Evolutionary conservation across 2,113 vertebrate species (phyloP), one percentile per base, ranked within the genome.

Genomic region (Trematocara zebra): DNA sequence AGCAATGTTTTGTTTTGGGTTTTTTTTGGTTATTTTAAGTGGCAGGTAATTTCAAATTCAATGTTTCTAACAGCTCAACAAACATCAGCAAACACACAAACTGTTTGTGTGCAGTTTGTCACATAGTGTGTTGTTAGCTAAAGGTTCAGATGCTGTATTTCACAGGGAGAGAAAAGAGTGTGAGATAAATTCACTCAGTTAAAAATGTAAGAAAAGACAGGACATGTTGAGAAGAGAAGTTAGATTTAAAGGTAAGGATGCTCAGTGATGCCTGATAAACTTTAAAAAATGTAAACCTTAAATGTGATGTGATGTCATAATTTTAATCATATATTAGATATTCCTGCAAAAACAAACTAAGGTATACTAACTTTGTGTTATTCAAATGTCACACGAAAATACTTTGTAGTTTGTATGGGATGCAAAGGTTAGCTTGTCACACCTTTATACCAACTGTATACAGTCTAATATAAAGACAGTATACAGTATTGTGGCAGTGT

Each of bases 1-100:
- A 35, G 59, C 17, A 64, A 35, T 64, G 17, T 11, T 64, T 35
- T 59, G 26, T 9, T 31, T 31, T 31, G 15, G 4, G 0, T 0
- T 4, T 61, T 61, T 64, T 61, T 3, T 7, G 5, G 28, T 35
- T 35, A 35, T 64, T 64, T 64, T 64, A 37, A 64, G 31, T 64
- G 6, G 59, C 5, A n/a, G 31, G 10, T n/a, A n/a, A 64, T 64
- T 64, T 64, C 59, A 64, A 35, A 64, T 64, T 11, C 10, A 64
- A 64, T 11, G 17, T 64, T 64, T 35, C 59, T 35, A 61, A 31
- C 9, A 35, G 17, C 31, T 61, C 31, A 61, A 61, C 31, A 18
- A 61, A 61, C 57, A 61, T 61, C 57, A 61, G 9, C 57, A 18
- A 61, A 33, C 28, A 61, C 31, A 35, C 17, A 35, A 7, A 64